A percentile compares a stretch with the other conserved stretches of the same genome.
phyloP scores from a whole-genome alignment of 37 sponge, comb jelly and placozoan species.

The Hormiphora californensis region DNA sequence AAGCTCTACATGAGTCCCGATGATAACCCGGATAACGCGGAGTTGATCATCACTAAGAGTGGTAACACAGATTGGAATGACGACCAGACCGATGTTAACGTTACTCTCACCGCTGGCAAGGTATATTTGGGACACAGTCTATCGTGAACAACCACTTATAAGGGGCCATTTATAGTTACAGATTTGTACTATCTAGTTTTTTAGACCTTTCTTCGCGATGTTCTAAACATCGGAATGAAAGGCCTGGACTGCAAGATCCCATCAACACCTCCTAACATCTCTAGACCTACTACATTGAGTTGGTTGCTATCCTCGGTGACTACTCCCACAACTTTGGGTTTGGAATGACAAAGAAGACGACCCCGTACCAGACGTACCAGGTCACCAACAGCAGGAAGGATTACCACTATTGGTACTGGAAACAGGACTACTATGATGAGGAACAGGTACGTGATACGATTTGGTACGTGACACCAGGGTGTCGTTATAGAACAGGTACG shows the following conservation, averaged over 20 bases:
- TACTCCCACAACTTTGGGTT: neutral
- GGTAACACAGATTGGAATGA: neutral
- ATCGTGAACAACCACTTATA: no score
- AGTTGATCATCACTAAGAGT: neutral
- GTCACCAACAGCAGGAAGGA: conserved; percentile 37
- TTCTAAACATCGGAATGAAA: no score
- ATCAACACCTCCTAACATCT: no score
- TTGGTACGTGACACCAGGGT: no score
- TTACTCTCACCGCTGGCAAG: neutral
- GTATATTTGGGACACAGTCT: no score
- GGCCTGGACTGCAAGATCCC: no score
- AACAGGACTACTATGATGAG: conserved; percentile 22
- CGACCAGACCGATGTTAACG: neutral
- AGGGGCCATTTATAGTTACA: no score
- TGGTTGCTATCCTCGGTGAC: neutral
- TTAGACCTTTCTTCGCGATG: no score
- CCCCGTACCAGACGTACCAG: conserved; percentile 28
- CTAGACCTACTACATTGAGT: conserved; percentile 41
- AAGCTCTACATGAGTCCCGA: conserved; percentile 33
- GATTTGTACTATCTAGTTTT: no score
- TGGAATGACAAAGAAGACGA: conserved; percentile 36
- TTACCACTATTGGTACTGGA: conserved; percentile 36
- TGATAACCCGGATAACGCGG: neutral
- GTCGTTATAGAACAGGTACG: no score
- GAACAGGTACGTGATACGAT: neutral